phyloP scores from a whole-genome alignment of 2,113 vertebrate species.

The Nesogale talazaci region DNA sequence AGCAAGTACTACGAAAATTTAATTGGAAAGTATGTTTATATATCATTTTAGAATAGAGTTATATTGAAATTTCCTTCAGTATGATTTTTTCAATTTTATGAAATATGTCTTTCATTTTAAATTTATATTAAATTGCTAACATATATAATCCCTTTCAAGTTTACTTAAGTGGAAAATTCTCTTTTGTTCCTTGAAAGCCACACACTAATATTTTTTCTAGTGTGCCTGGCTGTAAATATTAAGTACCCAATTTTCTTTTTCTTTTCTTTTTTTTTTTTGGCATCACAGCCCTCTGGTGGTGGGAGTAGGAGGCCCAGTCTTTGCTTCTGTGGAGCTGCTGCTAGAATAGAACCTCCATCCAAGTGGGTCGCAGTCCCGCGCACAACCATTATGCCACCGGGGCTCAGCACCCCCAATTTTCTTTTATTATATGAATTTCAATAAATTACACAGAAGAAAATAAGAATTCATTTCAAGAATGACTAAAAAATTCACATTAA shows the following conservation, averaged over 20 bases:
- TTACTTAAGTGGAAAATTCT: neutral
- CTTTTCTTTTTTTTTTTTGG: no score
- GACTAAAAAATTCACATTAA: neutral
- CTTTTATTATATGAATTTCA: neutral
- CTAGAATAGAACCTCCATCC: no score
- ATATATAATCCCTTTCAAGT: neutral
- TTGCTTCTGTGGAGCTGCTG: no score
- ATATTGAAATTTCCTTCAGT: neutral
- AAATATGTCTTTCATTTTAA: neutral
- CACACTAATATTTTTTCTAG: neutral
- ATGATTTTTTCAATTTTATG: neutral
- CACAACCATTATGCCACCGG: no score
- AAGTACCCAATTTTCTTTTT: neutral
- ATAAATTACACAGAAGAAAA: conserved; percentile 24
- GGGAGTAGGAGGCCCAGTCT: no score
- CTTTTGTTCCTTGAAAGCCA: neutral
- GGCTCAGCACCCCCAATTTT: no score
- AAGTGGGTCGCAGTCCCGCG: no score
- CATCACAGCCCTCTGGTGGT: no score
- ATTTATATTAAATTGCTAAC: neutral
- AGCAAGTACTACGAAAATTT: neutral
- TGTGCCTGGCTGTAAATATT: neutral
- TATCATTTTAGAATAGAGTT: neutral
- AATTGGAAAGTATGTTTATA: neutral
- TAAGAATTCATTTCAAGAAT: neutral